A percentile compares a stretch with the other conserved stretches of the same genome.
These are phyloP conservation scores for Lepidochrysops patricia DNA, from an alignment of 2,888 invertebrate species.

Conservation along the genomic window DNA sequence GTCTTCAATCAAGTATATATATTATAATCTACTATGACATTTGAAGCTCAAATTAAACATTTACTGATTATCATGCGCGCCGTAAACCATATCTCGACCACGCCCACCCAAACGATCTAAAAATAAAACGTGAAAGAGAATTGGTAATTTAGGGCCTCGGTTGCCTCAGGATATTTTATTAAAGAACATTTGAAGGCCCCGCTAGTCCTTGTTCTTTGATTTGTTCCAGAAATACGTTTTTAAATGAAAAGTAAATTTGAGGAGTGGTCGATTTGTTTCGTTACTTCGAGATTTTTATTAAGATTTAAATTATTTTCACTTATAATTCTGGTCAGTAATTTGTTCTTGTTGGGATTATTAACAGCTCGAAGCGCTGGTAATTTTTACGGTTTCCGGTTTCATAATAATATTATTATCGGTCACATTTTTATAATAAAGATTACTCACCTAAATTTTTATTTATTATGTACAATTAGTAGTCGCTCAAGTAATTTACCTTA, in stretches of 20 bases:
- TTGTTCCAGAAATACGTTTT: constrained; percentile 5
- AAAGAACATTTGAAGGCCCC: constrained; percentile 7
- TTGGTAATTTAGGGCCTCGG: constrained; percentile 9
- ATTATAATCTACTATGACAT: not conserved
- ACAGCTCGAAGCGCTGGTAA: too few species aligned
- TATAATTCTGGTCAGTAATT: not conserved
- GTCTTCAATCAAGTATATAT: not conserved
- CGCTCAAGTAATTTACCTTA: too few species aligned
- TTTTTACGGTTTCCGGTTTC: too few species aligned
- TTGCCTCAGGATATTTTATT: constrained; percentile 9
- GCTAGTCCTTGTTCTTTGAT: constrained; percentile 6
- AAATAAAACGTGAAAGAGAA: constrained; percentile 9
- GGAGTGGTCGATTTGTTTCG: not conserved
- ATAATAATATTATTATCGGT: too few species aligned
- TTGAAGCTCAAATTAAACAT: not conserved
- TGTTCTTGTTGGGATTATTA: too few species aligned
- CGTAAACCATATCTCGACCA: not conserved
- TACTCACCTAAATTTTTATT: too few species aligned
- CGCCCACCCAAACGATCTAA: not conserved
- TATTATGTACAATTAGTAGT: too few species aligned
- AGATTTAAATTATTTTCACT: not conserved
- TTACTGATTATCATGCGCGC: not conserved
- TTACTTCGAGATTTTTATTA: not conserved
- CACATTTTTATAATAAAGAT: too few species aligned
- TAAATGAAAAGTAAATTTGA: constrained; percentile 6